phyloP scores from a whole-genome alignment of 2,888 invertebrate species.

The Plagodis dolabraria region DNA sequence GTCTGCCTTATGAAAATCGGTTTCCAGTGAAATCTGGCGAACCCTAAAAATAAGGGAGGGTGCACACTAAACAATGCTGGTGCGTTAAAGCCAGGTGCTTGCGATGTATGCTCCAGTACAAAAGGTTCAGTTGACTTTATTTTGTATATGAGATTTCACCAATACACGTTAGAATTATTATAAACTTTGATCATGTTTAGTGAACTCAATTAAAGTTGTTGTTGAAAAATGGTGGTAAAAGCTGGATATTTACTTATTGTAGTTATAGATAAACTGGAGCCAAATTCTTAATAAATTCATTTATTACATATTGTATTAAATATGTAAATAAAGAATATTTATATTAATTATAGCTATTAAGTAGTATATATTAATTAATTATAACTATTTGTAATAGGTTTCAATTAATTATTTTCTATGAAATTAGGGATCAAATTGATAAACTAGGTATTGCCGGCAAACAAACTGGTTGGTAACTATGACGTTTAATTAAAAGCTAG shows the following conservation, averaged over 20 bases:
- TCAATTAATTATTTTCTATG: neutral
- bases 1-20: no score
- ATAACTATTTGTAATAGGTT: no score
- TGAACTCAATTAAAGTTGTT: conserved; percentile 21
- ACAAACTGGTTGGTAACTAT: neutral
- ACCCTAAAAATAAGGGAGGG: conserved; percentile 45
- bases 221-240: no score
- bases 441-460: neutral
- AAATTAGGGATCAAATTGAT: neutral
- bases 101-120: conserved; percentile 41
- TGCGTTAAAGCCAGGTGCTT: conserved; percentile 56
- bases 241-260: neutral
- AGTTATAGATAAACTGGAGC: no score
- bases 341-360: no score
- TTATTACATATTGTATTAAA: no score
- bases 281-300: no score
- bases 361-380: no score
- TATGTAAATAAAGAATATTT: no score
- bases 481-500: neutral
- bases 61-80: conserved; percentile 43
- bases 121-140: conserved; percentile 61
- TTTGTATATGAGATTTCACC: conserved; percentile 47
- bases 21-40: conserved; percentile 1
- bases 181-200: conserved; percentile 23
- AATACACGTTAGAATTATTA: conserved; percentile 25